Percentiles rank a stretch among this genome's conserved stretches.
Conservation (phyloP, 1,140 invertebrate species). For the Macrocentrus cingulum region DNA sequence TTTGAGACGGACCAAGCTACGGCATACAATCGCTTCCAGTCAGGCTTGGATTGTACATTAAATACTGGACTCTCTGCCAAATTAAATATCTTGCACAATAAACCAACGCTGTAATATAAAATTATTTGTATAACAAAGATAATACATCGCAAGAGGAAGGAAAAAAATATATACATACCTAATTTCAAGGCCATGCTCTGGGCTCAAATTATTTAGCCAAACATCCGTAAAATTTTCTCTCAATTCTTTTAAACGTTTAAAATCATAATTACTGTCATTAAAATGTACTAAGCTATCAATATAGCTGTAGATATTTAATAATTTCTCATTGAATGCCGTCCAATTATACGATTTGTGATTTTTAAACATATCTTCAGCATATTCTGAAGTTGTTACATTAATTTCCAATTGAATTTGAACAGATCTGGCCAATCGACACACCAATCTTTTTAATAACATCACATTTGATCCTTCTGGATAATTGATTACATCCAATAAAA, state of each 20-base stretch:
- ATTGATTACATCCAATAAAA: slow-evolving; percentile 38
- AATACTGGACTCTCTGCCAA: slow-evolving; percentile 47
- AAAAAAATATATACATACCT: slow-evolving; percentile 40
- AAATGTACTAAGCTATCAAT: slow-evolving; percentile 42
- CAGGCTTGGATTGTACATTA: slow-evolving; percentile 31
- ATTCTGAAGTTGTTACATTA: slow-evolving; percentile 34
- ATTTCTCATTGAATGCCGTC: slow-evolving; percentile 46
- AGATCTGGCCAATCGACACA: slow-evolving; percentile 40
- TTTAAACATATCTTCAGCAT: slow-evolving; percentile 16
- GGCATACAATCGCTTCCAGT: slow-evolving; percentile 39
- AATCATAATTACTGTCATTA: slow-evolving; percentile 32
- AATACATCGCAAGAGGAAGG: background rate
- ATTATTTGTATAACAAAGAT: slow-evolving; percentile 21
- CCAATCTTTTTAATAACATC: slow-evolving; percentile 41
- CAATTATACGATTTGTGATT: slow-evolving; percentile 40
- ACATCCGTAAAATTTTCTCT: slow-evolving; percentile 33
- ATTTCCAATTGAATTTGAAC: slow-evolving; percentile 41
- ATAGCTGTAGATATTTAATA: slow-evolving; percentile 44
- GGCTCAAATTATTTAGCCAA: slow-evolving; percentile 37
- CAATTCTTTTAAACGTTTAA: slow-evolving; percentile 28
- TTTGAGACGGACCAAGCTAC: slow-evolving; percentile 41
- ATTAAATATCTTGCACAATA: slow-evolving; percentile 45
- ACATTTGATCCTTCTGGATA: slow-evolving; percentile 43
- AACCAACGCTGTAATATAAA: slow-evolving; percentile 48
- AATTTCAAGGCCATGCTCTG: slow-evolving; percentile 39